Evolutionary conservation across 2,113 vertebrate species (phyloP).

Genomic region (Neolamprologus falcicula): DNA sequence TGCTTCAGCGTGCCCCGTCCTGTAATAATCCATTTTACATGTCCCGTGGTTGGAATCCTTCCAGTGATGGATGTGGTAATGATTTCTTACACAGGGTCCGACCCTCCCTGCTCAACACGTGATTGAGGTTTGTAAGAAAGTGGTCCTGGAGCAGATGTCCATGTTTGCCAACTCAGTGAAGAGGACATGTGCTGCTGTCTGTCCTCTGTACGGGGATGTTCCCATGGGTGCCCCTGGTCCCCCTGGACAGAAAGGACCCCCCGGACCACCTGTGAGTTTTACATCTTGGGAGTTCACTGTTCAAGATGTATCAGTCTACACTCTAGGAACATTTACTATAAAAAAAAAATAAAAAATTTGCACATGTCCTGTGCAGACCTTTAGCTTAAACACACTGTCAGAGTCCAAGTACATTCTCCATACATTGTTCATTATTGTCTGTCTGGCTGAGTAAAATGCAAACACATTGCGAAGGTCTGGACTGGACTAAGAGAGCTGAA

Average conservation of each 20-base stretch:
- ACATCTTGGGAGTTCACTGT: not conserved
- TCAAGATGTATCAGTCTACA: not conserved
- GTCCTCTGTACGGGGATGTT: conserved; percentile 70
- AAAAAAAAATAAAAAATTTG: not conserved
- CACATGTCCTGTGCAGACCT: not conserved
- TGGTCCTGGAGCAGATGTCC: conserved; percentile 75
- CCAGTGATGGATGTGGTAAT: conserved; percentile 43
- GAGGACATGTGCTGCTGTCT: conserved; percentile 70
- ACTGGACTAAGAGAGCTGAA: conserved; percentile 36
- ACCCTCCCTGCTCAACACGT: conserved; percentile 64
- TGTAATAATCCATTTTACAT: conserved; percentile 9
- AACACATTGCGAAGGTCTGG: conserved; percentile 47
- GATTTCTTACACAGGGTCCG: conserved; percentile 59
- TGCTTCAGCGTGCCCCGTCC: conserved; percentile 6
- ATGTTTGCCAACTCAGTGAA: conserved; percentile 70
- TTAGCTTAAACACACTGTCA: not conserved
- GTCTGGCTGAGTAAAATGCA: conserved; percentile 39
- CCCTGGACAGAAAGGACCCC: conserved; percentile 59
- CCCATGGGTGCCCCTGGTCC: conserved; percentile 64
- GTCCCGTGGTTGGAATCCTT: conserved; percentile 18
- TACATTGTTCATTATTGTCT: conserved; percentile 34
- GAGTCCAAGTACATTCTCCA: not conserved
- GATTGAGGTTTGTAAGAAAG: conserved; percentile 71
- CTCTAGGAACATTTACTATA: not conserved
- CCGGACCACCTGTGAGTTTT: conserved; percentile 64